Evolutionary conservation across 2,113 vertebrate species (phyloP).

Genomic region (Megaceryle maxima): DNA sequence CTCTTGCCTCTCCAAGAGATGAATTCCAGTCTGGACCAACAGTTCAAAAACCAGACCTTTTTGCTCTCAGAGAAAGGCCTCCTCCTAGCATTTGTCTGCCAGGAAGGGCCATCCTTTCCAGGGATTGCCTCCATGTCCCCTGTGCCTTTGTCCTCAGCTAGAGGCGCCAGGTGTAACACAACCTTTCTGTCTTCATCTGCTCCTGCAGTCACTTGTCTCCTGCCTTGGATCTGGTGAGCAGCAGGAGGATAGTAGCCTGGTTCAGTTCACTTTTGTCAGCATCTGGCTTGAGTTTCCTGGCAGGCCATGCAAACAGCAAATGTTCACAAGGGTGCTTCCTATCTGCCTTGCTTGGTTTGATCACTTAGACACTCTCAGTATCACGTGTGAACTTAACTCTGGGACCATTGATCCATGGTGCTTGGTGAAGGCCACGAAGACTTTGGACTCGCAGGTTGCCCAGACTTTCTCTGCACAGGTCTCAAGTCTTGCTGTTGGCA

Average conservation of each 20-base stretch:
- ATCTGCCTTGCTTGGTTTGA: neutral
- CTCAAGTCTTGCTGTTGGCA: neutral
- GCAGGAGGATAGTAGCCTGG: neutral
- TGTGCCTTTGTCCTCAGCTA: neutral
- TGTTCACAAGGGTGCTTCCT: neutral
- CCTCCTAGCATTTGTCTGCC: neutral
- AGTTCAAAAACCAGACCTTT: neutral
- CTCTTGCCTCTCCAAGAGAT: neutral
- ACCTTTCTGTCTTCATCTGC: neutral
- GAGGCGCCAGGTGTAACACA: neutral
- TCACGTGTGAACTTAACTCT: neutral
- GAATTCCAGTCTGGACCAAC: neutral
- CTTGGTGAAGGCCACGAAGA: neutral
- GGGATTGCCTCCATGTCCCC: neutral
- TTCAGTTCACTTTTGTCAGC: neutral
- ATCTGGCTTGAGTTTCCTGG: neutral
- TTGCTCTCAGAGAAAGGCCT: neutral
- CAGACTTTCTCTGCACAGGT: neutral
- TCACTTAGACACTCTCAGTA: neutral
- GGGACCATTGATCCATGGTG: fast-evolving
- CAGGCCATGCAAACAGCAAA: neutral
- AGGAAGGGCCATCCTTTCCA: neutral
- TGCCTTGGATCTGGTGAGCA: neutral
- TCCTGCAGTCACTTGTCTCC: neutral
- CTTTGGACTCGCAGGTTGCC: neutral